Conservation (phyloP, 2,797 vertebrate genomes). For the Sebastes cheni region DNA sequence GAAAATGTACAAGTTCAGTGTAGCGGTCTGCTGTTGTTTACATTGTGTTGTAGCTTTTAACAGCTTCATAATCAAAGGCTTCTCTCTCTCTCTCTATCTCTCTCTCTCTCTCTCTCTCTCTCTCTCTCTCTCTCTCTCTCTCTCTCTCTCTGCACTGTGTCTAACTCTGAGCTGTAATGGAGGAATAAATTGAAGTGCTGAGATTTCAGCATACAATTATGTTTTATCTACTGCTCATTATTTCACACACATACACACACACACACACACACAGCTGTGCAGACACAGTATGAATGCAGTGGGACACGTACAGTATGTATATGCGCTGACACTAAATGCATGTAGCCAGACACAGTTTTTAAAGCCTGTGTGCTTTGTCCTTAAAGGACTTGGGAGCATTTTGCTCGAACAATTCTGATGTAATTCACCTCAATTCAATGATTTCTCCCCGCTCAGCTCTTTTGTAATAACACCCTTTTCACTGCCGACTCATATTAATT, state of each 20-base stretch:
- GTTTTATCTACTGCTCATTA: conserved; percentile 74
- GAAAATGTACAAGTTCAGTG: conserved; percentile 49
- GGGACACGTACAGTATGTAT: not conserved
- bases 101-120: not conserved
- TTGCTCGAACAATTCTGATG: conserved; percentile 39
- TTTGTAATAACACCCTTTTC: conserved; percentile 58
- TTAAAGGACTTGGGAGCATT: conserved; percentile 39
- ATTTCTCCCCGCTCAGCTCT: conserved; percentile 57
- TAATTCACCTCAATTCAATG: conserved; percentile 57
- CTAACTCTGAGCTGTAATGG: conserved; percentile 67
- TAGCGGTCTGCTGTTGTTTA: conserved; percentile 71
- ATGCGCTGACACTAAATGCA: not conserved
- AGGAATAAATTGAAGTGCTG: conserved; percentile 69
- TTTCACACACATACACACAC: conserved; percentile 36
- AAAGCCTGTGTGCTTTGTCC: conserved; percentile 20
- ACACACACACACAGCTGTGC: conserved; percentile 16
- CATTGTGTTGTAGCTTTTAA: conserved; percentile 65
- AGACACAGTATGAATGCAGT: conserved; percentile 24
- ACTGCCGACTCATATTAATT: conserved; percentile 65
- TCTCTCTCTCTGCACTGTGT: conserved; percentile 20
- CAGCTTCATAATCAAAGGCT: conserved; percentile 72
- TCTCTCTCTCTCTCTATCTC: conserved; percentile 17
- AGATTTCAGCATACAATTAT: conserved; percentile 64
- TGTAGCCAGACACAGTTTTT: not conserved
- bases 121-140: not conserved